Conservation (phyloP, 1,140 invertebrate genomes). For the Papilio polytes region DNA sequence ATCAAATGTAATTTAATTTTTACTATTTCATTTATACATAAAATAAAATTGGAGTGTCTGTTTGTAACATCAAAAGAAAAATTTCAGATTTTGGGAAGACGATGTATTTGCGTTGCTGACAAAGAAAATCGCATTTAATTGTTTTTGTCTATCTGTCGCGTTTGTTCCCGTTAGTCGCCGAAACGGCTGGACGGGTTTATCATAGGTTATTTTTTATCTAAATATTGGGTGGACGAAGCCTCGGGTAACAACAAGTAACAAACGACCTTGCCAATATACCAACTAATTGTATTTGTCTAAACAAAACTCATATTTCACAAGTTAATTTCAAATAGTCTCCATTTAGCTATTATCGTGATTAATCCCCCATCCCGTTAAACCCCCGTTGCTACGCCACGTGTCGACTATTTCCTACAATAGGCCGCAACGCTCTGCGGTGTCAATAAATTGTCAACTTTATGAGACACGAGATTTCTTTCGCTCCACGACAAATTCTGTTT, state of each 20-base stretch:
- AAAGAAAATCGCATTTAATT: too few relatives aligned
- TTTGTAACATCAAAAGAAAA: too few relatives aligned
- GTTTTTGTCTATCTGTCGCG: too few relatives aligned
- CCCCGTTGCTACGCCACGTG: conserved; percentile 10
- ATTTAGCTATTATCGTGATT: neutral
- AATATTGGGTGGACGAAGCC: too few relatives aligned
- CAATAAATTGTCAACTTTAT: conserved; percentile 24
- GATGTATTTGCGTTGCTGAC: too few relatives aligned
- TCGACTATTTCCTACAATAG: conserved; percentile 6
- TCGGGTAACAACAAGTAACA: too few relatives aligned
- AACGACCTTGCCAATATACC: neutral
- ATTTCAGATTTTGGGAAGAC: too few relatives aligned
- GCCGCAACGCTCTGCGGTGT: conserved; percentile 20
- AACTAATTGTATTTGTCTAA: neutral
- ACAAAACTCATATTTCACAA: neutral
- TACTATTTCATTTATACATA: neutral
- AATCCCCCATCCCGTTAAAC: neutral
- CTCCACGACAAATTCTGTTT: conserved; percentile 4
- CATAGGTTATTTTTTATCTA: too few relatives aligned
- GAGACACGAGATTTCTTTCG: conserved; percentile 15
- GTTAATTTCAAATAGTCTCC: neutral
- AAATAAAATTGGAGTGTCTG: too few relatives aligned
- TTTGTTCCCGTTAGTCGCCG: too few relatives aligned
- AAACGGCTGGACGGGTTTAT: too few relatives aligned
- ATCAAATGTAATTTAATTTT: neutral